Base-by-base conservation (phyloP, 2,797 vertebrate genomes). In the Pygocentrus nattereri region DNA sequence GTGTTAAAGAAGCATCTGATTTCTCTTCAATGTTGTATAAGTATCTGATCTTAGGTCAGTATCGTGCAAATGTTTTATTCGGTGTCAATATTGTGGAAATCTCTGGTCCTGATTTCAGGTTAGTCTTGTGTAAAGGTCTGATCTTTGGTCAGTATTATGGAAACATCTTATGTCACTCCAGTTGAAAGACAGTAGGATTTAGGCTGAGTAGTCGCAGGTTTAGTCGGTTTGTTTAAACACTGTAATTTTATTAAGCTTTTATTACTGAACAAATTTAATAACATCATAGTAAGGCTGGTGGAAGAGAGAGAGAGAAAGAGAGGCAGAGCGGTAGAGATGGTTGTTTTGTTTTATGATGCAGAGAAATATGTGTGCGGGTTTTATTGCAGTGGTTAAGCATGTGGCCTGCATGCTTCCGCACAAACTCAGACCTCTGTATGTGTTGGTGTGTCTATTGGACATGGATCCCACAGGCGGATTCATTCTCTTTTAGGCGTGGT, bases 401-500 rank as follows among this genome's bases (percentile, higher is more conserved):
- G 74, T 74, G 80, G 74, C 54, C 58, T 67, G 65, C 72, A 2
- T 71, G 77, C 68, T 41, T 13, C 21, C 23, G 31, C 49, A 56
- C 23, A 31, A 38, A 56, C 71, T 49, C 30, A 27, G 5, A 25
- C 19, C 4, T 16, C 5, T 19, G 31, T 19, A 0, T 59, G 21
- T 78, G 18, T 44, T 23, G 1, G 18, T 44, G 19, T 44, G 34
- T 23, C 34, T n/a, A 4, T 34, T 47, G 25, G 49, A 16, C 49
- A 4, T 52, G 50, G 49, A 25, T 72, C 30, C 41, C 65, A 56
- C 38, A 76, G 78, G 76, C 73, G 41, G 71, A 65, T 80, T 80
- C 74, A 81, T 84, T 62, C 61, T 73, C 21, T 73, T 71, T 81
- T 77, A 76, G 79, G 78, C 30, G 79, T 78, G 78, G 78, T 84